Conservation (phyloP, 2,888 invertebrate species). For the Drosophila fungiperda region DNA sequence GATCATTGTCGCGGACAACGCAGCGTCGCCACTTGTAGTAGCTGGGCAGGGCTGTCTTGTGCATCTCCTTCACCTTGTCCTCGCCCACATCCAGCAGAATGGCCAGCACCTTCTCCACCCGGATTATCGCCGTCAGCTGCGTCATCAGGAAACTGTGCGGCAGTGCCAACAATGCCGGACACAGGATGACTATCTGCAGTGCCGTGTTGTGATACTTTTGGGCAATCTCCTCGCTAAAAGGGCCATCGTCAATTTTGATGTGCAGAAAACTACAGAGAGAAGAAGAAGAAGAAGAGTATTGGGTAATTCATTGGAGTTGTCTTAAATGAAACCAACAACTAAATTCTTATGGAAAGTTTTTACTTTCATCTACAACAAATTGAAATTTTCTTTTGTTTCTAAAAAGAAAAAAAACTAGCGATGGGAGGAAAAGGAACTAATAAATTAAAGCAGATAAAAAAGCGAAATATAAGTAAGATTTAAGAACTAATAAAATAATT, state of each 20-base stretch:
- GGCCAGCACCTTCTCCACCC: conserved; percentile 90
- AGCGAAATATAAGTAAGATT: background rate
- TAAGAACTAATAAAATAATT: background rate
- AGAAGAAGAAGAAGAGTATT: background rate
- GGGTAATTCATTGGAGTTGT: background rate
- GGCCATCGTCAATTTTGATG: conserved; percentile 90
- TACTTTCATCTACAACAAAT: too few species aligned
- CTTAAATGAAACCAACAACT: background rate
- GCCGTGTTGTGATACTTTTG: conserved; percentile 88
- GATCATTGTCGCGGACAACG: conserved; percentile 92
- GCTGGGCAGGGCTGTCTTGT: conserved; percentile 89
- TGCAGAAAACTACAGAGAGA: conserved; percentile 88
- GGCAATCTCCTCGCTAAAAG: conserved; percentile 85
- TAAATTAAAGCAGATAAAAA: background rate
- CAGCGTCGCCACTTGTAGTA: conserved; percentile 93
- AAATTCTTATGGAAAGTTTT: background rate
- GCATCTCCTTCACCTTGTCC: conserved; percentile 89
- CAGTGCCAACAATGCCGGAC: conserved; percentile 89
- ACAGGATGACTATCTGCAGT: conserved; percentile 92
- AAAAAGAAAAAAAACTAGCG: background rate
- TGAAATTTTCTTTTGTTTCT: background rate
- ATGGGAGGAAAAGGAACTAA: background rate
- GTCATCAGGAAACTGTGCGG: conserved; percentile 83
- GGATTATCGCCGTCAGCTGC: conserved; percentile 83
- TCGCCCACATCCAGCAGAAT: conserved; percentile 93